phyloP scores from a whole-genome alignment of 2,797 vertebrate genomes.

The Neosilurus mollespiculum region DNA sequence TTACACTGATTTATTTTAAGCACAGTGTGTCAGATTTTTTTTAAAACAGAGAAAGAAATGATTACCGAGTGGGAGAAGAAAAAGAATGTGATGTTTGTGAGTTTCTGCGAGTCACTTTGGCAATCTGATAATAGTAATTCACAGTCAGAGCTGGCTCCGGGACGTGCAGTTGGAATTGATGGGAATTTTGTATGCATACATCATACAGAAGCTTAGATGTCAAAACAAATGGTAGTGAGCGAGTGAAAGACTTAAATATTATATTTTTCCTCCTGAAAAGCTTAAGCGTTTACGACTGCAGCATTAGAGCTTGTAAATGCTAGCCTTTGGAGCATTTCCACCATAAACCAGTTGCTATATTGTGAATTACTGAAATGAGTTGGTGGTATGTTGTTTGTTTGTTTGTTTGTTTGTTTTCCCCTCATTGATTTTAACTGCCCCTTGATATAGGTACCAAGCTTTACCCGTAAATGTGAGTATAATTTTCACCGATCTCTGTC shows the following conservation, averaged over 20 bases:
- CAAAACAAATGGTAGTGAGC: background rate
- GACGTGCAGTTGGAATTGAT: background rate
- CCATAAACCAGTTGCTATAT: slow-evolving; percentile 1
- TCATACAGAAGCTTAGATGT: background rate
- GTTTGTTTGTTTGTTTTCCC: too few species aligned
- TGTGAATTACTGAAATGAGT: background rate
- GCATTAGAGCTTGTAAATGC: too few species aligned
- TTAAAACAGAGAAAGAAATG: background rate
- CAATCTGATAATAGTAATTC: background rate
- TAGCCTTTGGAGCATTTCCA: background rate
- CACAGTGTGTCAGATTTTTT: background rate
- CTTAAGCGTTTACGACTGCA: too few species aligned
- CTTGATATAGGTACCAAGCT: too few species aligned
- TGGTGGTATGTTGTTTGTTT: too few species aligned
- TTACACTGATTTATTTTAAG: background rate
- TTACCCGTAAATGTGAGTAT: background rate
- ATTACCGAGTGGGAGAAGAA: background rate
- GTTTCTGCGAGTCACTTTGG: background rate
- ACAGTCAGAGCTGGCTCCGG: background rate
- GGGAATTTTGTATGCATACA: background rate
- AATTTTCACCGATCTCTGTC: background rate
- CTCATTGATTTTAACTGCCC: too few species aligned
- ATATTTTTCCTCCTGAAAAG: too few species aligned
- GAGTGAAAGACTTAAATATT: background rate
- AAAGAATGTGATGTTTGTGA: background rate